A percentile compares a stretch with the other conserved stretches of the same genome.
These are phyloP conservation scores for Oikopleura vanhoeffeni DNA, from an alignment of 23 tunicate species.

Conservation along the genomic window DNA sequence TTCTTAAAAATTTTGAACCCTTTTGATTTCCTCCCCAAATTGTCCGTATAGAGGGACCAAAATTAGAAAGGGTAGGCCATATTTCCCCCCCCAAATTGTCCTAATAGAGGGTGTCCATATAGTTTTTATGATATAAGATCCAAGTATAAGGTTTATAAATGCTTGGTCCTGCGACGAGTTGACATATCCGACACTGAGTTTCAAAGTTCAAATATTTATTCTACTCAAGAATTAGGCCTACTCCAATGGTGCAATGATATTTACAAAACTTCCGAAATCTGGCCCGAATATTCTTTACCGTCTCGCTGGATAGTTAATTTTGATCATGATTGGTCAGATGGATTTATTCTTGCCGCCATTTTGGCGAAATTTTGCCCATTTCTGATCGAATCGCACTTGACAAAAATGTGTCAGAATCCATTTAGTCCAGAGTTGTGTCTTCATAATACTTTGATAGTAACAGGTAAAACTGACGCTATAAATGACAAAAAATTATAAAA, in stretches of 20 bases:
- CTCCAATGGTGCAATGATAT: not conserved
- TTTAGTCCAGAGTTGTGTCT: slow-evolving; percentile 76
- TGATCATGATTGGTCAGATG: slow-evolving; percentile 72
- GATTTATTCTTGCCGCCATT: slow-evolving; percentile 57
- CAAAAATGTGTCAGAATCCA: slow-evolving; percentile 63
- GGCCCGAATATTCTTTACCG: slow-evolving; percentile 35
- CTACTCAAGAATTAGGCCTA: not conserved
- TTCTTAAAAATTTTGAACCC: too few species aligned
- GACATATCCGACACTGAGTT: not conserved
- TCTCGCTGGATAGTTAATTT: slow-evolving; percentile 95
- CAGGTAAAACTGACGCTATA: too few species aligned
- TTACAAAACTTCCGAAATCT: not conserved
- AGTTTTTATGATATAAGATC: too few species aligned
- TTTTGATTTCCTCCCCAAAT: too few species aligned
- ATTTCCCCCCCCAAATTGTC: too few species aligned
- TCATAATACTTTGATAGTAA: slow-evolving; percentile 64
- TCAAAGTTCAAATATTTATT: slow-evolving; percentile 9
- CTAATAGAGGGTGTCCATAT: too few species aligned
- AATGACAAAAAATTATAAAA: too few species aligned
- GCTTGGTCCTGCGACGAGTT: not conserved
- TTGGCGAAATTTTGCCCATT: slow-evolving; percentile 78
- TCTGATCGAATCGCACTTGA: slow-evolving; percentile 49
- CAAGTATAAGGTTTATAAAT: not conserved
- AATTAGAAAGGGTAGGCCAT: too few species aligned
- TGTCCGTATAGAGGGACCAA: too few species aligned